Conservation (phyloP, 1,140 invertebrate genomes). For the Anastrepha obliqua region DNA sequence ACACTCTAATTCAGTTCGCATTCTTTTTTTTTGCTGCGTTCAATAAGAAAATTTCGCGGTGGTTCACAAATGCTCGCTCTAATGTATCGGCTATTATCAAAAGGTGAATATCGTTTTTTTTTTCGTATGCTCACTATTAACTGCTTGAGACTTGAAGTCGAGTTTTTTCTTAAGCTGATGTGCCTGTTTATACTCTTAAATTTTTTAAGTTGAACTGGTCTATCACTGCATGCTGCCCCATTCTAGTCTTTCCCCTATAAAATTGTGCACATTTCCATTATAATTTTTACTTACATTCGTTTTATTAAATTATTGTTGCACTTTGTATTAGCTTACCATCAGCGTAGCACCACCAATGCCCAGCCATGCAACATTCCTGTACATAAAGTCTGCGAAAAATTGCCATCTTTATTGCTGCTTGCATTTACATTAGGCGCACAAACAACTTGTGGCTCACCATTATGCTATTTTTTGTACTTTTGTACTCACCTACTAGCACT, state of each 20-base stretch:
- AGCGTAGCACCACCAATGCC: background rate
- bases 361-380: background rate
- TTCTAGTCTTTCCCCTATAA: background rate
- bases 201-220: too few relatives aligned
- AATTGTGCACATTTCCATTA: background rate
- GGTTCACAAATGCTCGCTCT: too few relatives aligned
- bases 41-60: too few relatives aligned
- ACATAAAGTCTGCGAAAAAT: background rate
- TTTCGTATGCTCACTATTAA: too few relatives aligned
- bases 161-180: too few relatives aligned
- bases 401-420: background rate
- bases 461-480: background rate
- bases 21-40: too few relatives aligned
- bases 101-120: too few relatives aligned
- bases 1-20: too few relatives aligned
- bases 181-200: too few relatives aligned
- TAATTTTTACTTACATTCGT: background rate
- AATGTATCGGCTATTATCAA: too few relatives aligned
- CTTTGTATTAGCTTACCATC: background rate
- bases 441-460: background rate
- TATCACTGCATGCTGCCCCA: too few relatives aligned
- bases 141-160: too few relatives aligned
- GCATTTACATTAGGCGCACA: background rate
- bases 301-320: background rate
- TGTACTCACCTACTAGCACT: background rate